A percentile compares a stretch with the other conserved stretches of the same genome.
Evolutionary conservation across 2,797 vertebrate genomes (phyloP).

Genomic region (Hoplostethus mediterraneus): DNA sequence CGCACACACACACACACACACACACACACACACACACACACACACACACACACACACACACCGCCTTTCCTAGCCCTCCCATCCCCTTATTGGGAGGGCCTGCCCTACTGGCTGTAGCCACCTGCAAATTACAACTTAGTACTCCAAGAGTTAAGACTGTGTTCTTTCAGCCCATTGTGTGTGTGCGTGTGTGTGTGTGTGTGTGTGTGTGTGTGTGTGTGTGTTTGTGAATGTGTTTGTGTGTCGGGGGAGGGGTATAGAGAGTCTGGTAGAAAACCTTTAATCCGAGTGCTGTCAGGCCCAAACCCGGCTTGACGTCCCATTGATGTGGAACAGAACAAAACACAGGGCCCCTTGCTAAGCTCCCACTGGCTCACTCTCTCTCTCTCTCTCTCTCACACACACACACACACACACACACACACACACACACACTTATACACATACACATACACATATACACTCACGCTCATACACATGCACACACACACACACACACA

Average conservation of each 20-base stretch:
- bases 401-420: constrained; percentile 5
- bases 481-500: constrained; percentile 35
- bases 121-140: constrained; percentile 88
- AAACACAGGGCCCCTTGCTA: constrained; percentile 86
- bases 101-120: constrained; percentile 76
- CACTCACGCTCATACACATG: constrained; percentile 31
- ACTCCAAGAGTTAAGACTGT: constrained; percentile 86
- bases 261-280: constrained; percentile 87
- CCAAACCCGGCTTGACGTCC: constrained; percentile 89
- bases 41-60: constrained; percentile 20
- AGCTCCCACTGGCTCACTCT: constrained; percentile 68
- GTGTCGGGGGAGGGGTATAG: constrained; percentile 72
- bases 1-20: background rate
- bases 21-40: background rate
- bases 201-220: constrained; percentile 23
- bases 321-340: constrained; percentile 92
- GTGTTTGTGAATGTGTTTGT: constrained; percentile 27
- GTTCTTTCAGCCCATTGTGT: constrained; percentile 78
- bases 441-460: constrained; percentile 42
- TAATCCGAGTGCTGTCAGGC: constrained; percentile 89
- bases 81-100: constrained; percentile 57
- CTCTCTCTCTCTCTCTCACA: constrained; percentile 30
- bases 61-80: constrained; percentile 39
- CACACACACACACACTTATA: constrained; percentile 22
- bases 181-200: constrained; percentile 41